Percentiles rank a stretch among this genome's conserved stretches.
These are phyloP conservation scores for Phocoena phocoena DNA, from an alignment of 2,113 vertebrate genomes.

Conservation along the genomic window DNA sequence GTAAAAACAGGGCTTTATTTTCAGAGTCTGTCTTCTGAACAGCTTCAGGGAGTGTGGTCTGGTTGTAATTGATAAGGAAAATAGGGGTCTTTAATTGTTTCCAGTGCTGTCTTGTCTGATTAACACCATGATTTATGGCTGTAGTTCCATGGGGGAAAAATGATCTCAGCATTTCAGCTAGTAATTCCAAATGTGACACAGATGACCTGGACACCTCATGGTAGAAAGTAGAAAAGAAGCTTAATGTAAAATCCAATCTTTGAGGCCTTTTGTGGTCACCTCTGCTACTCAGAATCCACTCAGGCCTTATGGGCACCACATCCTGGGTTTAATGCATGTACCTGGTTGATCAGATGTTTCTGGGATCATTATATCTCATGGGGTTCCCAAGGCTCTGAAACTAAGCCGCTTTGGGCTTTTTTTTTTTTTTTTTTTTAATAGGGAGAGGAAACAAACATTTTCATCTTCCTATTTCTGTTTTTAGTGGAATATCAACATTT, in stretches of 20 bases:
- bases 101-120: not conserved
- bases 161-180: not conserved
- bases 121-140: not conserved
- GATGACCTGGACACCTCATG: not conserved
- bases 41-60: not conserved
- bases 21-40: constrained; percentile 2
- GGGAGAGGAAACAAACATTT: not conserved
- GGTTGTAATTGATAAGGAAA: constrained; percentile 54
- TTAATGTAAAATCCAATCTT: not conserved
- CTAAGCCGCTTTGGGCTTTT: not conserved
- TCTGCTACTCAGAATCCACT: not conserved
- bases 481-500: not conserved
- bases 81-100: not conserved
- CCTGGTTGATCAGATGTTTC: not conserved
- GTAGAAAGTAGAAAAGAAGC: not conserved
- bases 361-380: not conserved
- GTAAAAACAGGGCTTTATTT: not conserved
- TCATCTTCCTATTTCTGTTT: not conserved
- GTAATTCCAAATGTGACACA: constrained; percentile 32
- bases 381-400: not conserved
- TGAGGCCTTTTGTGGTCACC: not conserved
- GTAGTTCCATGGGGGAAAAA: not conserved
- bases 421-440: not conserved
- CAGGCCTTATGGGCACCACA: not conserved
- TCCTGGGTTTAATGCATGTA: not conserved